Evolutionary conservation across 2,888 invertebrate genomes (phyloP).

Genomic region (Adelognathus sp.): DNA sequence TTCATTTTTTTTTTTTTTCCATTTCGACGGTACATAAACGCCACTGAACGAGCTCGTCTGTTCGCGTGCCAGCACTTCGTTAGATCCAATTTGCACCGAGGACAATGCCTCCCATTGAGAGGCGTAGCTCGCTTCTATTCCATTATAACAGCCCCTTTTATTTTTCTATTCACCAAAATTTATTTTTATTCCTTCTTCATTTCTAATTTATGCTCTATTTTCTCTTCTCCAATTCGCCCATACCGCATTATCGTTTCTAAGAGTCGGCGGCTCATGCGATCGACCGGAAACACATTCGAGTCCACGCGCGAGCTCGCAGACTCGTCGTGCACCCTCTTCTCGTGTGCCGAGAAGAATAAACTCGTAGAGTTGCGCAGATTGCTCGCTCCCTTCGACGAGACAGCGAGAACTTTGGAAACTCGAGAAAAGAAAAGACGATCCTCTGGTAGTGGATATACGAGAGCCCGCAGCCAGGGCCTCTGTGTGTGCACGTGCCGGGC

Average conservation of each 20-base stretch:
- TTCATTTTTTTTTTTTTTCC: neutral
- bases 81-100: constrained; percentile 51
- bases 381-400: constrained; percentile 10
- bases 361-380: constrained; percentile 25
- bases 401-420: constrained; percentile 51
- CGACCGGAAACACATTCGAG: constrained; percentile 47
- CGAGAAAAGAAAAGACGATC: constrained; percentile 47
- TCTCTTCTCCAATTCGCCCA: neutral
- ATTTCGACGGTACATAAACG: constrained; percentile 9
- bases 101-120: constrained; percentile 45
- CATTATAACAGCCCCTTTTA: constrained; percentile 16
- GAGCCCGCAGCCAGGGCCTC: constrained; percentile 23
- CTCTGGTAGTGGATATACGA: constrained; percentile 25
- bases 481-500: constrained; percentile 70
- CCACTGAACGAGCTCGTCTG: constrained; percentile 29
- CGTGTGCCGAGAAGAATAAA: constrained; percentile 21
- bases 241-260: constrained; percentile 25
- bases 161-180: constrained; percentile 18
- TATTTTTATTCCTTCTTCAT: neutral
- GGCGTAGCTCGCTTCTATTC: constrained; percentile 11
- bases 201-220: neutral
- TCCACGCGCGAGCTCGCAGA: neutral
- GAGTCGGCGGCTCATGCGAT: constrained; percentile 30
- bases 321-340: neutral
- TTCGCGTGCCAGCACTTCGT: constrained; percentile 55